These are phyloP conservation scores for Andrena marginata DNA, from an alignment of 2,888 invertebrate species.

Conservation along the genomic window DNA sequence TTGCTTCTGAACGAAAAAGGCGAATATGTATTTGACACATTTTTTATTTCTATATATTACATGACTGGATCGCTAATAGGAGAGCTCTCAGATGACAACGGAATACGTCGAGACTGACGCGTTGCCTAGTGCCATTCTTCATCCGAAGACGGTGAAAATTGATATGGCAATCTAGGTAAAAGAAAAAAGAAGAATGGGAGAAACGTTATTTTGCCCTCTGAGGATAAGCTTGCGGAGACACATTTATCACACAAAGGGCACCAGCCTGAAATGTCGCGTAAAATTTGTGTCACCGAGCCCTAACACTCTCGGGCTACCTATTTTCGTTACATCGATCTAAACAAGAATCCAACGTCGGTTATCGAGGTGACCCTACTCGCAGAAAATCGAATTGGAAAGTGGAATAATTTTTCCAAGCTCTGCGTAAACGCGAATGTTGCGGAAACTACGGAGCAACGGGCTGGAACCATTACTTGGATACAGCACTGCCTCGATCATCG, in stretches of 20 bases:
- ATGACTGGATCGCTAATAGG: too few species aligned
- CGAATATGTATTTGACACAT: background rate
- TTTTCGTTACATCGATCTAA: background rate
- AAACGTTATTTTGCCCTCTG: background rate
- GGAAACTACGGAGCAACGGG: background rate
- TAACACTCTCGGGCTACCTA: too few species aligned
- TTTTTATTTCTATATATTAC: too few species aligned
- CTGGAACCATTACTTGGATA: background rate
- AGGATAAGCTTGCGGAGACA: background rate
- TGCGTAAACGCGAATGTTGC: background rate
- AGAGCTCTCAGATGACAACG: too few species aligned
- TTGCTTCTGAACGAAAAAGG: background rate
- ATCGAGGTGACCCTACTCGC: background rate
- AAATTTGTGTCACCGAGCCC: too few species aligned
- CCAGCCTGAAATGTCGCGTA: background rate
- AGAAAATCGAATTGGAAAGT: background rate
- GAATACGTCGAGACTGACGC: too few species aligned
- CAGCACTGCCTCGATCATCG: conserved; percentile 17
- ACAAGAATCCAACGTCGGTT: background rate
- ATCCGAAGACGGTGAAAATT: background rate
- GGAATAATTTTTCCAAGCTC: background rate
- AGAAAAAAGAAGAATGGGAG: background rate
- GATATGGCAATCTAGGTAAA: background rate
- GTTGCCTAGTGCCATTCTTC: too few species aligned
- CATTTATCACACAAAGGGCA: background rate